Evolutionary conservation across 2,797 vertebrate genomes (phyloP), one percentile per base, ranked within the genome.

Genomic region (Gambusia yucatana): DNA sequence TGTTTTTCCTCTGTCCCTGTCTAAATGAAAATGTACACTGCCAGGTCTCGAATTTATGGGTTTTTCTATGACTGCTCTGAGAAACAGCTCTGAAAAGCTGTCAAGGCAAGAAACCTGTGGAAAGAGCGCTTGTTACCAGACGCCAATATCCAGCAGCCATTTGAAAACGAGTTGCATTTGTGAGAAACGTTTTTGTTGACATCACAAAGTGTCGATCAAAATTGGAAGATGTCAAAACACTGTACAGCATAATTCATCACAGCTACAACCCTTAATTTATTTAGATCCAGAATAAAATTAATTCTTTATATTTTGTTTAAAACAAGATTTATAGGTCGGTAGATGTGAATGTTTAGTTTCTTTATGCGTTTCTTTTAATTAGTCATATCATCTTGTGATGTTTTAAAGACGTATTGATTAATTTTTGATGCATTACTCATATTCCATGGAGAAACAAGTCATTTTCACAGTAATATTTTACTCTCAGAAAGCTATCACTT

Each of bases 1-100:
- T 85, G 90, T 90, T 91, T 91, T 88, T 87, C 90, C 85, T 89
- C 78, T 86, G 80, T 82, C 75, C 10, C 78, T 47, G 88, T 89
- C 86, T 78, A 79, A 88, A 84, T 82, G 84, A 84, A 86, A 89
- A 89, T 88, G 86, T 75, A 87, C 80, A 81, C 77, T 82, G 83
- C 72, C 82, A 78, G 76, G 41, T 47, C 73, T 84, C 77, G 81
- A 71, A 69, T 75, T 82, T 74, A 77, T 75, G 77, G 82, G 80
- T 89, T 90, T 91, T 87, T 80, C 55, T 80, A 76, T 84, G 79
- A 82, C 88, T 72, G 61, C 74, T 78, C 59, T 43, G 47, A 76
- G 46, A 86, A 77, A 80, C 90, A 52, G 50, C 50, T 52, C 36
- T 84, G 74, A 88, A 82, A 77, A 22, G 77, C 77, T 85, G 85